Conservation (phyloP, 2,113 vertebrate genomes). For the Ailurus styani region DNA sequence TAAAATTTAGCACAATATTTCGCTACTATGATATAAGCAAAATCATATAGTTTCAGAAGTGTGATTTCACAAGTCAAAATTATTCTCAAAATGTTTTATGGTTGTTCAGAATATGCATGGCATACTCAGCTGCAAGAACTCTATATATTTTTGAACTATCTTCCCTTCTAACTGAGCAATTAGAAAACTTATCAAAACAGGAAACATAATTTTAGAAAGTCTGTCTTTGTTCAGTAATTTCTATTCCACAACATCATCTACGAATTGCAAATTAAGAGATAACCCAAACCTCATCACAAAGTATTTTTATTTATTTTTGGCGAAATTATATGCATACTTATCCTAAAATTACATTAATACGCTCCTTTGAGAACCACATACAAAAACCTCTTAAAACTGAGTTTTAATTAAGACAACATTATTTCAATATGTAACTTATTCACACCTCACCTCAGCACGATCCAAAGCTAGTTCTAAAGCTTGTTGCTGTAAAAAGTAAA, state of each 20-base stretch:
- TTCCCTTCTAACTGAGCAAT: background rate
- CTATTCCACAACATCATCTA: background rate
- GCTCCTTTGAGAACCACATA: background rate
- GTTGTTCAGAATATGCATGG: background rate
- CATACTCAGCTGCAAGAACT: background rate
- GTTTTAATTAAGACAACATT: background rate
- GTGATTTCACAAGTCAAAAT: background rate
- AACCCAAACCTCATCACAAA: background rate
- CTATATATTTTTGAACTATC: background rate
- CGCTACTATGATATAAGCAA: background rate
- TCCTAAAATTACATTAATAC: background rate
- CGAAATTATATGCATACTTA: background rate
- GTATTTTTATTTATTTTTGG: background rate
- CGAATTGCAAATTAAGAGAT: background rate
- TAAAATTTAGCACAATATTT: background rate
- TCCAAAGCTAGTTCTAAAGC: conserved; percentile 98
- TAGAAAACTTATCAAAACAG: conserved; percentile 26
- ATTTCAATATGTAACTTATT: conserved; percentile 13
- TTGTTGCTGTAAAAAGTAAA: conserved; percentile 89
- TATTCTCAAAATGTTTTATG: background rate
- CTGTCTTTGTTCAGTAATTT: background rate
- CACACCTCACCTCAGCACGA: conserved; percentile 93
- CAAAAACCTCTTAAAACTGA: conserved; percentile 10
- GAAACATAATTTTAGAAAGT: conserved; percentile 24
- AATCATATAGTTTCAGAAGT: background rate